A percentile compares a stretch with the other conserved stretches of the same genome.
Conservation (phyloP, 2,888 invertebrate genomes). For the Metacarcinus magister region DNA sequence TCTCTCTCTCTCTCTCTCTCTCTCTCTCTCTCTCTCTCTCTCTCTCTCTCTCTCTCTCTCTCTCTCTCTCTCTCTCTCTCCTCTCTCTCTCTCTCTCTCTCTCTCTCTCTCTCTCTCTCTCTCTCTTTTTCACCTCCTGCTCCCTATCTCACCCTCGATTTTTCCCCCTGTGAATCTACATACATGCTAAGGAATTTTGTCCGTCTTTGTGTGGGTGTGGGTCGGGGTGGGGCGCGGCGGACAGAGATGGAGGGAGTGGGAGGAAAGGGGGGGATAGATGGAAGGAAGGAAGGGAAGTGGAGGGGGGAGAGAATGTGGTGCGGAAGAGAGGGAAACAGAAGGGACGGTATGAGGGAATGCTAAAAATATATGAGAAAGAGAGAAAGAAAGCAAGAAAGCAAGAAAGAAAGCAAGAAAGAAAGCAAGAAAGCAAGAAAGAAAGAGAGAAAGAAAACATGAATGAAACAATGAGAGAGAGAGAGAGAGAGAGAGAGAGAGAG, state of each 20-base stretch:
- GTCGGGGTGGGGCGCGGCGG: background rate
- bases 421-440: too few relatives aligned
- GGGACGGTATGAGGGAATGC: too few relatives aligned
- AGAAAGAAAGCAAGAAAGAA: too few relatives aligned
- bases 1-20: background rate
- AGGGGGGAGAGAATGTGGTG: background rate
- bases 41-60: conserved; percentile 6
- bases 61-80: background rate
- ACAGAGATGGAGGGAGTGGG: background rate
- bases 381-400: background rate
- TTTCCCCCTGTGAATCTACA: background rate
- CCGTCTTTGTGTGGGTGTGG: conserved; percentile 17
- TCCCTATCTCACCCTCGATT: background rate
- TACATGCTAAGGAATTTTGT: background rate
- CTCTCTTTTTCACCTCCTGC: background rate
- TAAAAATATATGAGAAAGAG: too few relatives aligned
- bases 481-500: background rate
- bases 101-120: background rate
- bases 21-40: background rate
- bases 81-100: background rate
- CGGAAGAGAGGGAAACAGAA: background rate
- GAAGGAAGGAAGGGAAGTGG: background rate
- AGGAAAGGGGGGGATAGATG: background rate
- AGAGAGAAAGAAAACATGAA: too few relatives aligned
- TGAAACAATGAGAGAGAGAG: too few relatives aligned